These are phyloP conservation scores for Noctua pronuba DNA, from an alignment of 2,888 invertebrate genomes.

Conservation along the genomic window DNA sequence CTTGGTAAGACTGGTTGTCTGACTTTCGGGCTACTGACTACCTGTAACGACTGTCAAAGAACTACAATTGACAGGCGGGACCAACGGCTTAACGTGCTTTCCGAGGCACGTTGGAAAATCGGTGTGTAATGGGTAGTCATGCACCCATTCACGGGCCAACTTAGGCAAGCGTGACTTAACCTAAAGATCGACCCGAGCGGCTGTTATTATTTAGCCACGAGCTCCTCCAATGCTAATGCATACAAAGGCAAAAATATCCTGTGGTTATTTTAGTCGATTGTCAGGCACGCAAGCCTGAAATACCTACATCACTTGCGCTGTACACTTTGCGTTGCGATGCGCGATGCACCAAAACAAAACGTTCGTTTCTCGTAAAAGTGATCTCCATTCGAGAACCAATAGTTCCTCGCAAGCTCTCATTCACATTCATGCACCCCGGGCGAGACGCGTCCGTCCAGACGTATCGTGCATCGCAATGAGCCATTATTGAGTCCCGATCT, in stretches of 20 bases:
- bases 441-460: constrained; percentile 76
- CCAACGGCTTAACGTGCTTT: not conserved
- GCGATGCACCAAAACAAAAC: not conserved
- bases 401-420: constrained; percentile 70
- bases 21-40: not conserved
- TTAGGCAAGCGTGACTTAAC: not conserved
- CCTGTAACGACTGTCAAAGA: not conserved
- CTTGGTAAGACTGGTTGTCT: not conserved
- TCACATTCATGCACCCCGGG: constrained; percentile 81
- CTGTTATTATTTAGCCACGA: not conserved
- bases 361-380: not conserved
- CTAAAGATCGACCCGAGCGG: not conserved
- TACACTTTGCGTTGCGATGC: not conserved
- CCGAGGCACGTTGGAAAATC: not conserved
- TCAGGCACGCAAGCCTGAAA: not conserved
- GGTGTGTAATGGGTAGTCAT: not conserved
- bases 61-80: not conserved
- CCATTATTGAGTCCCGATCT: constrained; percentile 79
- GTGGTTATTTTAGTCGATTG: not conserved
- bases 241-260: not conserved
- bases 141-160: not conserved
- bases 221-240: not conserved
- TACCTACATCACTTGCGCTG: not conserved
- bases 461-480: constrained; percentile 82
- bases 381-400: constrained; percentile 60